phyloP scores from a whole-genome alignment of 2,113 vertebrate genomes.

The Heliornis fulica region DNA sequence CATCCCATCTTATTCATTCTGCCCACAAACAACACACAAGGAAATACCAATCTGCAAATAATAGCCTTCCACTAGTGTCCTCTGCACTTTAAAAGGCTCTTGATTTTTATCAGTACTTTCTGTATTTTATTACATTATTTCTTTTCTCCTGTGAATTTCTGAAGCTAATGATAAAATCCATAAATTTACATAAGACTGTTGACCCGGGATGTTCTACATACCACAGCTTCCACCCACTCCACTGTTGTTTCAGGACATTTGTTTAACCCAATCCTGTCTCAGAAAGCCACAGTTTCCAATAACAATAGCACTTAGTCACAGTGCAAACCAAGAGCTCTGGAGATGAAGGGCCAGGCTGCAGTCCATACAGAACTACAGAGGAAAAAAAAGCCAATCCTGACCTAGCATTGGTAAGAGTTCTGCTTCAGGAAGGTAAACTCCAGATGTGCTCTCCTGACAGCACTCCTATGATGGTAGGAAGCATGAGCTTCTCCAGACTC shows the following conservation, averaged over 20 bases:
- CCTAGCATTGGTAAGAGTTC: background rate
- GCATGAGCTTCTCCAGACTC: background rate
- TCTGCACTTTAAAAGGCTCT: background rate
- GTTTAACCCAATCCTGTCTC: background rate
- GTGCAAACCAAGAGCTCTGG: background rate
- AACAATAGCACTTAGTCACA: background rate
- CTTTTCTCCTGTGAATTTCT: background rate
- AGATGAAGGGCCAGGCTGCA: background rate
- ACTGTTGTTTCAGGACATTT: background rate
- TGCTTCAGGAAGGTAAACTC: background rate
- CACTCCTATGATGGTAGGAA: background rate
- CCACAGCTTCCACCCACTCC: background rate
- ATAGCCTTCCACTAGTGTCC: background rate
- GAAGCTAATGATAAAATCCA: background rate
- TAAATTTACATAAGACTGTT: background rate
- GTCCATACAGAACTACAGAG: background rate
- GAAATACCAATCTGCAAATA: background rate
- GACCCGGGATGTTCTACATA: background rate
- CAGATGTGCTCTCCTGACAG: background rate
- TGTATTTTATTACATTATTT: background rate
- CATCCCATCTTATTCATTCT: background rate
- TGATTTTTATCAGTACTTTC: background rate
- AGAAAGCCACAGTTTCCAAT: background rate
- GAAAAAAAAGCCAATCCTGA: background rate
- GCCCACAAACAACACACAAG: rapidly evolving